These are phyloP conservation scores for Nymphalis c-album DNA, from an alignment of 2,888 invertebrate species.

Conservation along the genomic window DNA sequence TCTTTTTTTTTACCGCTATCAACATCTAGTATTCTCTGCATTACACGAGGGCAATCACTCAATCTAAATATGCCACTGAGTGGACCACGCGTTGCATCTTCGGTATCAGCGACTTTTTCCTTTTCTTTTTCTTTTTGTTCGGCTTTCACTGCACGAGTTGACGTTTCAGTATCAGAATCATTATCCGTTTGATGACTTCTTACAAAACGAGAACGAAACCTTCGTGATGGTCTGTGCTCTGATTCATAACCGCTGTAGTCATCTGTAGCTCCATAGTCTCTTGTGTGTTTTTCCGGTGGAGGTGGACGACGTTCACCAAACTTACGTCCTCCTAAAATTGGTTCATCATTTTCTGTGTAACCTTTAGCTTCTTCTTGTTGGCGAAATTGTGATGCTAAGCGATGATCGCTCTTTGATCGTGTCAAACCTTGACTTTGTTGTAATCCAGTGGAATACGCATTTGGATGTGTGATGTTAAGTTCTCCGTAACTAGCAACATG, in stretches of 20 bases:
- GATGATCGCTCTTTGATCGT: slow-evolving; percentile 96
- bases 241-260: slow-evolving; percentile 88
- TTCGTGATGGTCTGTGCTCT: slow-evolving; percentile 82
- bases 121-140: slow-evolving; percentile 83
- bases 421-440: slow-evolving; percentile 89
- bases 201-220: slow-evolving; percentile 87
- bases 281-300: slow-evolving; percentile 77
- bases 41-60: slow-evolving; percentile 93
- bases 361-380: slow-evolving; percentile 89
- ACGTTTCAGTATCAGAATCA: slow-evolving; percentile 88
- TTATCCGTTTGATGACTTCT: slow-evolving; percentile 86
- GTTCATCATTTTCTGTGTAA: slow-evolving; percentile 85
- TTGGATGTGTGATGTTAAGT: slow-evolving; percentile 88
- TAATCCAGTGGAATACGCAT: slow-evolving; percentile 81
- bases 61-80: slow-evolving; percentile 94
- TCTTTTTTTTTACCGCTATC: slow-evolving; percentile 88
- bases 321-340: slow-evolving; percentile 87
- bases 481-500: slow-evolving; percentile 95
- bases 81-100: slow-evolving; percentile 92
- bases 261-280: slow-evolving; percentile 82
- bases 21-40: slow-evolving; percentile 92
- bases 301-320: slow-evolving; percentile 86
- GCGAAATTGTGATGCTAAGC: slow-evolving; percentile 92
- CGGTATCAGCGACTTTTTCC: slow-evolving; percentile 91
- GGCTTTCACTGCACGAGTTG: slow-evolving; percentile 84